phyloP scores from a whole-genome alignment of 2,113 vertebrate species.

The Hiodon tergisus region DNA sequence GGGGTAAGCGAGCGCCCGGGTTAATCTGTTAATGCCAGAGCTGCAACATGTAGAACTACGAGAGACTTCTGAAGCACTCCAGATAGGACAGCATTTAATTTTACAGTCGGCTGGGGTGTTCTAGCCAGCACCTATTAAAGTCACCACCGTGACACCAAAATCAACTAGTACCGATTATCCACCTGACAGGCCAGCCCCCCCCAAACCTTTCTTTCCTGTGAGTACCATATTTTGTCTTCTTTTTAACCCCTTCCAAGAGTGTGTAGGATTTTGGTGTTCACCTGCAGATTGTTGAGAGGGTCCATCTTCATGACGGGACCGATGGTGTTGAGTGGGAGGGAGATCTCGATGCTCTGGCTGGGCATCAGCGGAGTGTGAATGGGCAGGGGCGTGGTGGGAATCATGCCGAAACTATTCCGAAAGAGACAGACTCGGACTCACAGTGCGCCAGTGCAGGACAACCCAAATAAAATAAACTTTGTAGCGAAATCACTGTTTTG shows the following conservation, averaged over 20 bases:
- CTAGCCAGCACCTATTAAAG: not conserved
- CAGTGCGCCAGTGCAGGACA: no score
- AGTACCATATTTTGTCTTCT: not conserved
- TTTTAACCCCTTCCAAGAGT: not conserved
- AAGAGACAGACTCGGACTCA: not conserved
- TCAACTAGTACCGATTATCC: not conserved
- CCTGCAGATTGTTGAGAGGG: slow-evolving; percentile 97
- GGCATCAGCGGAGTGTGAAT: slow-evolving; percentile 96
- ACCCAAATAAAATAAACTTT: no score
- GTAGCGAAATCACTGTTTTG: no score
- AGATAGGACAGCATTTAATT: slow-evolving; percentile 17
- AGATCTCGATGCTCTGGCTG: slow-evolving; percentile 91
- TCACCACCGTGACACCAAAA: not conserved
- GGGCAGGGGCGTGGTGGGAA: slow-evolving; percentile 86
- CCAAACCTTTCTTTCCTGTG: not conserved
- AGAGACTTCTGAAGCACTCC: not conserved
- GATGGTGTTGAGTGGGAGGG: slow-evolving; percentile 91
- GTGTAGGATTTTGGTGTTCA: slow-evolving; percentile 35
- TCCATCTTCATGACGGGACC: slow-evolving; percentile 99
- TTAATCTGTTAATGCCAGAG: not conserved
- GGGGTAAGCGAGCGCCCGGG: no score
- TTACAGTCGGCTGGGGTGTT: slow-evolving; percentile 19
- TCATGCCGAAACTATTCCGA: slow-evolving; percentile 79
- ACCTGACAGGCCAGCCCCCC: not conserved
- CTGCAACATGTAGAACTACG: no score